These are phyloP conservation scores for Trididemnum clinides DNA, from an alignment of 23 tunicate species.

Conservation along the genomic window DNA sequence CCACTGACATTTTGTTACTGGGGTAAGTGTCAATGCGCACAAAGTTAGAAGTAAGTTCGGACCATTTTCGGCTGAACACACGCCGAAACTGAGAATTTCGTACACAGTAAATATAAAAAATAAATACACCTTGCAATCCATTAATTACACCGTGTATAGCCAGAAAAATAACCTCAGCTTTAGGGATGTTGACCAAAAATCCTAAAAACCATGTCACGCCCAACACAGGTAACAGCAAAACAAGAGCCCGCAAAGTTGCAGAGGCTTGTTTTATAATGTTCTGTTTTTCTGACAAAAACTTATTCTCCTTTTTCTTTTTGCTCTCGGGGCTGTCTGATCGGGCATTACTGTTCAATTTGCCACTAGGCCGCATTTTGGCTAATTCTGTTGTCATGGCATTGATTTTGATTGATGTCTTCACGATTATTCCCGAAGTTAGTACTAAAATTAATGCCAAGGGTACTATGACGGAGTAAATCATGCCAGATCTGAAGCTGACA, in stretches of 20 bases:
- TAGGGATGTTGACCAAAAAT: constrained; percentile 63
- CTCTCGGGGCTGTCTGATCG: neutral
- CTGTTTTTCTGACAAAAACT: neutral
- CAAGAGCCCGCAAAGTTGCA: constrained; percentile 42
- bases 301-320: neutral
- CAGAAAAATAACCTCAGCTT: constrained; percentile 50
- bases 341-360: neutral
- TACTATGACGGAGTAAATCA: constrained; percentile 54
- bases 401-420: constrained; percentile 44
- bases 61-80: constrained; percentile 42
- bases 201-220: constrained; percentile 76
- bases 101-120: constrained; percentile 53
- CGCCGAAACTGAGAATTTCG: constrained; percentile 43
- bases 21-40: neutral
- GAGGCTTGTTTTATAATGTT: neutral
- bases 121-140: constrained; percentile 73
- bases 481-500: constrained; percentile 34
- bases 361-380: constrained; percentile 45
- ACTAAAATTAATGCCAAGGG: constrained; percentile 48
- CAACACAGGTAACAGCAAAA: constrained; percentile 54
- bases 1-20: neutral
- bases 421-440: constrained; percentile 2
- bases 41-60: neutral
- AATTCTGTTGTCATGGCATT: constrained; percentile 40
- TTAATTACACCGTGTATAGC: constrained; percentile 48